These are phyloP conservation scores for Hydropotes inermis DNA, from an alignment of 2,113 vertebrate species.

Conservation along the genomic window DNA sequence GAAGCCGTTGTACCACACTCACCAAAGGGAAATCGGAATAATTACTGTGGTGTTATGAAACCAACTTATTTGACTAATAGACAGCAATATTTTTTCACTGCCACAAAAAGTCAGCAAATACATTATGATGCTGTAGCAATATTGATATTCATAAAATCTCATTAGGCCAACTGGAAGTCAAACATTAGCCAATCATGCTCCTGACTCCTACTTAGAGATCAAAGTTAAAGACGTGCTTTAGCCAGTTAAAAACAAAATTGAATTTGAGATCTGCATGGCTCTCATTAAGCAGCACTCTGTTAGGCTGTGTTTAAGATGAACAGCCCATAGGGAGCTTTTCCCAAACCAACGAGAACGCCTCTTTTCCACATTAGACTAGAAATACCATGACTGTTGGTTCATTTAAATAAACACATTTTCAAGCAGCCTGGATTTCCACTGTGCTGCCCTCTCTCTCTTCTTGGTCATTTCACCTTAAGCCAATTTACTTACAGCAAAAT, in stretches of 20 bases:
- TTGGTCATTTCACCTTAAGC: conserved; percentile 41
- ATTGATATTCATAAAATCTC: conserved; percentile 80
- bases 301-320: conserved; percentile 63
- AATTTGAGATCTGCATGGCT: conserved; percentile 44
- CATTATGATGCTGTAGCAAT: conserved; percentile 70
- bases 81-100: conserved; percentile 65
- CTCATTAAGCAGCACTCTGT: conserved; percentile 57
- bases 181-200: conserved; percentile 80
- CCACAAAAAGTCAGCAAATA: conserved; percentile 67
- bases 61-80: conserved; percentile 77
- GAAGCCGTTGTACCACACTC: conserved; percentile 66
- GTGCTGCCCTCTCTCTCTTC: conserved; percentile 50
- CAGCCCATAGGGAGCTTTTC: conserved; percentile 61
- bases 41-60: conserved; percentile 74
- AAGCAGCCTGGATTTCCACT: conserved; percentile 50
- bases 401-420: conserved; percentile 45
- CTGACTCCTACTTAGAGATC: conserved; percentile 78
- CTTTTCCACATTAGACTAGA: conserved; percentile 62
- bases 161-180: conserved; percentile 79
- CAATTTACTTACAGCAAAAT: conserved; percentile 68
- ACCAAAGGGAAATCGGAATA: conserved; percentile 75
- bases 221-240: conserved; percentile 72
- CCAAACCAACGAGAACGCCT: conserved; percentile 62
- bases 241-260: conserved; percentile 69
- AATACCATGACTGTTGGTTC: conserved; percentile 49